Evolutionary conservation across 92 coral and sea anemone genomes (phyloP).

Genomic region (Palythoa grandiflora): DNA sequence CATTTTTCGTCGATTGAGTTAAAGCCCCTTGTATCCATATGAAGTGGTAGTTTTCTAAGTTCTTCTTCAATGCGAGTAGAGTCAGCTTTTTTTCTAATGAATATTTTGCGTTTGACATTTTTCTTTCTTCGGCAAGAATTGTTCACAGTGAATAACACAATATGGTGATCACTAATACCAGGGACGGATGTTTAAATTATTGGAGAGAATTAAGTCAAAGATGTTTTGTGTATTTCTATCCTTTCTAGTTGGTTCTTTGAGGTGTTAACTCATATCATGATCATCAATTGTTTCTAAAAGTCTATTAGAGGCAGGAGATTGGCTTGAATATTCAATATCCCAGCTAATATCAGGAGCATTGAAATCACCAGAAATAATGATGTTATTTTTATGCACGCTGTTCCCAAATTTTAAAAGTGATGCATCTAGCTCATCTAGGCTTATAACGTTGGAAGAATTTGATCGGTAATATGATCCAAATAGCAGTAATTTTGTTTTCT

Average conservation of each 20-base stretch:
- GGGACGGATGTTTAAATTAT: slow-evolving; percentile 32
- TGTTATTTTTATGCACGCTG: slow-evolving; percentile 37
- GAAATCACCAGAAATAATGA: slow-evolving; percentile 41
- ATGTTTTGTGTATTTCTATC: slow-evolving; percentile 40
- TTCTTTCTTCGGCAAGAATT: slow-evolving; percentile 60
- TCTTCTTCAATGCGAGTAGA: slow-evolving; percentile 43
- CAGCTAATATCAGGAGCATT: slow-evolving; percentile 33
- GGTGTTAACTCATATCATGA: slow-evolving; percentile 51
- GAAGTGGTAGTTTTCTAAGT: slow-evolving; percentile 18
- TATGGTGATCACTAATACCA: slow-evolving; percentile 69
- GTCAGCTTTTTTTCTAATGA: slow-evolving; percentile 51
- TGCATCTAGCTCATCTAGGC: slow-evolving; percentile 33
- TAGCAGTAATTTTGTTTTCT: slow-evolving; percentile 20
- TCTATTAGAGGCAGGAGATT: slow-evolving; percentile 40
- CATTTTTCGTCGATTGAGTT: slow-evolving; percentile 51
- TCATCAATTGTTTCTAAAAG: slow-evolving; percentile 56
- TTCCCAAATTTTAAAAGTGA: slow-evolving; percentile 25
- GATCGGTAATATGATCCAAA: slow-evolving; percentile 45
- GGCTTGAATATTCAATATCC: slow-evolving; percentile 34
- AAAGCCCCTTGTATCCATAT: slow-evolving; percentile 36
- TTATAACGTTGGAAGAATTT: not conserved
- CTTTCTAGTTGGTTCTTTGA: slow-evolving; percentile 50
- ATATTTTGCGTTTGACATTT: slow-evolving; percentile 60
- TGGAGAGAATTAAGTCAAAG: slow-evolving; percentile 46
- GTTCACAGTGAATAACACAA: slow-evolving; percentile 70